Conservation (phyloP, 2,113 vertebrate genomes). For the Tupaia tana region DNA sequence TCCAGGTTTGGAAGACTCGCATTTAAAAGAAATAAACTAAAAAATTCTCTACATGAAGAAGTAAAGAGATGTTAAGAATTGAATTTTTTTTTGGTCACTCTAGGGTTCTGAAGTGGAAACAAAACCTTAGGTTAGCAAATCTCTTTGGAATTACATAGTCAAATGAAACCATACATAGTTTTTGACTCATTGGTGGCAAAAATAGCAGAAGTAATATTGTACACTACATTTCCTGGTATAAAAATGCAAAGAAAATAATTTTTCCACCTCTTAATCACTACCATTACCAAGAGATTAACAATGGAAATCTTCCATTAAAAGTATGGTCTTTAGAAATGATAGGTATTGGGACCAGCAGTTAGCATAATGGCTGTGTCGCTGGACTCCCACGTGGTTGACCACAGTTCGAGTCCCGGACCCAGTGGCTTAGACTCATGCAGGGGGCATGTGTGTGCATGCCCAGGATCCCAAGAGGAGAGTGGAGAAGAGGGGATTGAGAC, state of each 20-base stretch:
- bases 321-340: background rate
- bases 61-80: background rate
- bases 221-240: background rate
- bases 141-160: background rate
- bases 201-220: constrained; percentile 26
- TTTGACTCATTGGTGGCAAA: background rate
- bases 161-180: background rate
- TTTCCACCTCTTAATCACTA: constrained; percentile 32
- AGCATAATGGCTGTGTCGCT: too few relatives aligned
- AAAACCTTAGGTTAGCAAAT: background rate
- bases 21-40: constrained; percentile 28
- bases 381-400: too few relatives aligned
- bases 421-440: too few relatives aligned
- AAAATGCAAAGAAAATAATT: constrained; percentile 7
- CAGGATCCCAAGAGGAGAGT: too few relatives aligned
- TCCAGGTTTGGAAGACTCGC: background rate
- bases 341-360: too few relatives aligned
- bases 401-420: too few relatives aligned
- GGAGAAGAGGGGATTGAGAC: too few relatives aligned
- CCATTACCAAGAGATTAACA: constrained; percentile 7
- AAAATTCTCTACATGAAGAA: background rate
- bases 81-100: background rate
- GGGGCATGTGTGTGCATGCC: too few relatives aligned
- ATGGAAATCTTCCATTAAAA: constrained; percentile 19
- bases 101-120: constrained; percentile 21